Percentiles rank a stretch among this genome's conserved stretches.
Conservation (phyloP, 2,113 vertebrate genomes). For the Salvelinus alpinus region DNA sequence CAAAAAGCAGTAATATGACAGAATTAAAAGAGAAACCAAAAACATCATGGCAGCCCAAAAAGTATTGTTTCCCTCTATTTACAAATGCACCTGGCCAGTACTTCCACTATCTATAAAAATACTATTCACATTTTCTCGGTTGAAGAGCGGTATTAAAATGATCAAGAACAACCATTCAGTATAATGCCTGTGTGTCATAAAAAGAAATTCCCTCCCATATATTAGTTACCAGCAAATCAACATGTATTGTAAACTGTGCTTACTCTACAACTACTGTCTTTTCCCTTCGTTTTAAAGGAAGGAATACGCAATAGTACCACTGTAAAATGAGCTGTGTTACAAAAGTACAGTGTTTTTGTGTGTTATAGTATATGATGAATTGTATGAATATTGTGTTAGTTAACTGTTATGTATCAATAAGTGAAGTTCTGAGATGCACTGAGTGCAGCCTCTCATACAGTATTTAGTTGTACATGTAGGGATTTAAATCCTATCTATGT, state of each 20-base stretch:
- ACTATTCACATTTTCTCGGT: constrained; percentile 89
- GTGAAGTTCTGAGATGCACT: neutral
- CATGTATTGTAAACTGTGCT: constrained; percentile 71
- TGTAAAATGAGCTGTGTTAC: constrained; percentile 38
- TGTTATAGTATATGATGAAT: constrained; percentile 8
- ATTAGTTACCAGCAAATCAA: constrained; percentile 49
- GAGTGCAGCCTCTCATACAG: neutral
- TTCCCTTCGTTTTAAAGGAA: constrained; percentile 29
- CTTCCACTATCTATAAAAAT: constrained; percentile 96
- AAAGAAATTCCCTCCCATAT: constrained; percentile 44
- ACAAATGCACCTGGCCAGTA: constrained; percentile 90
- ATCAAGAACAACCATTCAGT: constrained; percentile 46
- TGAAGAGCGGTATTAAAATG: constrained; percentile 85
- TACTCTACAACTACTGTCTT: constrained; percentile 55
- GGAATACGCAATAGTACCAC: constrained; percentile 43
- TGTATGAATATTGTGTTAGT: neutral
- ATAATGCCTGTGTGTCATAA: constrained; percentile 40
- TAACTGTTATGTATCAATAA: neutral
- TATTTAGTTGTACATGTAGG: neutral
- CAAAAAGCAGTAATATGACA: constrained; percentile 70
- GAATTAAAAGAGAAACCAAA: constrained; percentile 40
- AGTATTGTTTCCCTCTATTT: constrained; percentile 82
- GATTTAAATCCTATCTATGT: neutral
- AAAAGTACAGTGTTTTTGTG: constrained; percentile 23
- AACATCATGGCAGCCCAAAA: constrained; percentile 22